Evolutionary conservation across 2,888 invertebrate species (phyloP), one percentile per base, ranked within the genome.

Genomic region (Coenonympha glycerion): DNA sequence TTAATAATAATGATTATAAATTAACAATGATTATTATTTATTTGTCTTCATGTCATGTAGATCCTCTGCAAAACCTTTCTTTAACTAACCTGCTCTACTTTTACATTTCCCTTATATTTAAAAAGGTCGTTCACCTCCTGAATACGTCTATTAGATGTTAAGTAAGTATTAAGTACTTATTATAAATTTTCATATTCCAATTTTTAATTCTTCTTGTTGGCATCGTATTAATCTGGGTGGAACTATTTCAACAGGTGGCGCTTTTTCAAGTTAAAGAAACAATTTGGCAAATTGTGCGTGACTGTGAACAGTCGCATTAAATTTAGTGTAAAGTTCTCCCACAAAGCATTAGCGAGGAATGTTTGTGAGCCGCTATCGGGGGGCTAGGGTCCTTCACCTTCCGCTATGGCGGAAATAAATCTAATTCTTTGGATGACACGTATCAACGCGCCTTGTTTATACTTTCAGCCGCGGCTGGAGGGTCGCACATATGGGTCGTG

Each of bases 391-490:
- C 80, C 71, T 83, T 81, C 79, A 82, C 78, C 84, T 84, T 83
- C 79, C 74, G 77, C 68, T 66, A 69, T 69, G 76, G 76, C 79
- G 71, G 79, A 84, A 82, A 86, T 86, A 83, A 86, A 86, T 86
- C 82, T 84, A 83, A 85, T 82, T 79, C 83, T 62, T 81, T 63
- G 77, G 80, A 84, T 87, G 87, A 86, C 85, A 85, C 84, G 84
- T 85, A 87, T 84, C 87, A 84, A 86, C 81, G 79, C 84, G 81
- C 73, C 79, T 81, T 79, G 84, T 86, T 84, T 86, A 83, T 87
- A 85, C 76, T 81, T 83, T 83, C 76, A 77, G 76, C 77, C 77
- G 63, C 65, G 66, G 64, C 65, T 58, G 68, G 71, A 75, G 81
- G 81, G 80, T 75, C 67, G 75, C 68, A 73, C 83, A 82, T 78